A percentile compares a stretch with the other conserved stretches of the same genome.
Conservation (phyloP, 2,888 invertebrate species). For the Epiblema foenella region DNA sequence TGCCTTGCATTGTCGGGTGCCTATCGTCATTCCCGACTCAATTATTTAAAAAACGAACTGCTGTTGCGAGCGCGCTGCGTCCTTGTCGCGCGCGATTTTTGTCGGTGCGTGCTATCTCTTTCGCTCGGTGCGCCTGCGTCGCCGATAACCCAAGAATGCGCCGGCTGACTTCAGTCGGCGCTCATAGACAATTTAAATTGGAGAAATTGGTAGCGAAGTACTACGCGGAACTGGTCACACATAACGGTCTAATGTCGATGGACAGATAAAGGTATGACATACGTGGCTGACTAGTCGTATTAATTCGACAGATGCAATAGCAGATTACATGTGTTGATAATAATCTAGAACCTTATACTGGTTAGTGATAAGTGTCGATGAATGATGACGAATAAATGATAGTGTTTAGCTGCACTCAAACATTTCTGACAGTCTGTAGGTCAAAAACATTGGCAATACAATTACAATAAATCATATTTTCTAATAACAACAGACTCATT, state of each 20-base stretch:
- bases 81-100: constrained; percentile 68
- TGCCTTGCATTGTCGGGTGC: constrained; percentile 76
- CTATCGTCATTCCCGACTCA: constrained; percentile 81
- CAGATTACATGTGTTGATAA: constrained; percentile 29
- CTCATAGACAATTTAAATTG: constrained; percentile 84
- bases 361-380: constrained; percentile 22
- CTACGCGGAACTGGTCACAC: constrained; percentile 60
- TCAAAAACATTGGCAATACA: background rate
- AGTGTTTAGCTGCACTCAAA: background rate
- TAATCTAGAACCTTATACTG: constrained; percentile 24
- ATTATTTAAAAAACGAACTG: constrained; percentile 82
- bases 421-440: background rate
- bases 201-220: constrained; percentile 79
- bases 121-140: constrained; percentile 69
- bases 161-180: constrained; percentile 82
- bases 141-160: constrained; percentile 81
- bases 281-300: constrained; percentile 26
- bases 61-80: constrained; percentile 64
- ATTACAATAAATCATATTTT: background rate
- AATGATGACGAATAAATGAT: background rate
- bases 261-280: constrained; percentile 34
- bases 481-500: background rate
- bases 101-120: constrained; percentile 60
- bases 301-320: constrained; percentile 39
- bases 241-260: constrained; percentile 61